Conservation (phyloP, 2,113 vertebrate species). For the Lepidothrix coronata region DNA sequence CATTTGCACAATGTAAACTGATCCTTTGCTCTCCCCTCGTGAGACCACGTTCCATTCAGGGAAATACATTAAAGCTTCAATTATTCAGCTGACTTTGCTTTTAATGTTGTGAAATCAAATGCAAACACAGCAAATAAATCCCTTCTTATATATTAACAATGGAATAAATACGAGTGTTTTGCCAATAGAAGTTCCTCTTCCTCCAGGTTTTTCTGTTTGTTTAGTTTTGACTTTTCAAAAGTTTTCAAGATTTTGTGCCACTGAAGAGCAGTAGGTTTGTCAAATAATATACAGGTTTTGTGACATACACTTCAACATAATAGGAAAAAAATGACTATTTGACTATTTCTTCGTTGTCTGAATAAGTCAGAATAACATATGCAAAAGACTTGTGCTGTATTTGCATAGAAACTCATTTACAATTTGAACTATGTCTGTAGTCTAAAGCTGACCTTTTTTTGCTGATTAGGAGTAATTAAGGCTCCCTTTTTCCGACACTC, state of each 20-base stretch:
- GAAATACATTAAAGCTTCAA: slow-evolving; percentile 49
- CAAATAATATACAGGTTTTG: not conserved
- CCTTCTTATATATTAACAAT: slow-evolving; percentile 41
- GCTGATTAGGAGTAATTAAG: not conserved
- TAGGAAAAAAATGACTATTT: not conserved
- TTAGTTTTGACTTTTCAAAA: not conserved
- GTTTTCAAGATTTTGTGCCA: not conserved
- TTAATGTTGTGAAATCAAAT: slow-evolving; percentile 52
- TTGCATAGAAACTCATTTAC: not conserved
- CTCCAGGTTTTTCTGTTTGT: not conserved
- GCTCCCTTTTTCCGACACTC: not conserved
- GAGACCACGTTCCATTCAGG: slow-evolving; percentile 12
- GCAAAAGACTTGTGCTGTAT: not conserved
- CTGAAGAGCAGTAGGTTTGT: not conserved
- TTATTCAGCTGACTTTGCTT: slow-evolving; percentile 36
- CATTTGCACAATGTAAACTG: slow-evolving; percentile 16
- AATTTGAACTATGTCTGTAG: not conserved
- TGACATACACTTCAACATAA: not conserved
- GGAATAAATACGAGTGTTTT: not conserved
- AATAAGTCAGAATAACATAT: not conserved
- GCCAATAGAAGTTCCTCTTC: not conserved
- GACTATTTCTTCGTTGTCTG: not conserved
- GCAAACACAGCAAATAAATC: slow-evolving; percentile 33
- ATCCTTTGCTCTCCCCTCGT: not conserved
- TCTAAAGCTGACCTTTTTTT: not conserved